Conservation (phyloP, 2,888 invertebrate genomes). For the Gari tellinella region DNA sequence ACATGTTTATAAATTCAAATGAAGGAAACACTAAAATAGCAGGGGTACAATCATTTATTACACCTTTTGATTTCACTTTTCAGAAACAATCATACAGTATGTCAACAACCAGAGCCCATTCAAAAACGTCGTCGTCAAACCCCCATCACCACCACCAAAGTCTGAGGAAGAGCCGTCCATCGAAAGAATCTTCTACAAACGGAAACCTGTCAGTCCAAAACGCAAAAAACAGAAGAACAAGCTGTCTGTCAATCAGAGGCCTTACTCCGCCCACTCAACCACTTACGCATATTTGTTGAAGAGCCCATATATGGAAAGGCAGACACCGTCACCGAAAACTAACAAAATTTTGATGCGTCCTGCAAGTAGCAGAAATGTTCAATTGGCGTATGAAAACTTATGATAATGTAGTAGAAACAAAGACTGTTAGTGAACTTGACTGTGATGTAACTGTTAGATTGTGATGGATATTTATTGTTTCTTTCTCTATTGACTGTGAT, state of each 20-base stretch:
- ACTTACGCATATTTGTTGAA: constrained; percentile 66
- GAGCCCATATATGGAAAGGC: constrained; percentile 76
- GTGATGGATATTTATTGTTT: no score
- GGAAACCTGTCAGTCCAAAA: constrained; percentile 64
- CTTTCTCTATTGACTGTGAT: no score
- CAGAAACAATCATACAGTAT: constrained; percentile 62
- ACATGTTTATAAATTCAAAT: no score
- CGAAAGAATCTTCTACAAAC: constrained; percentile 69
- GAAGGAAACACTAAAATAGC: no score
- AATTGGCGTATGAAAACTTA: constrained; percentile 56
- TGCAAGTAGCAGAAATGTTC: constrained; percentile 61
- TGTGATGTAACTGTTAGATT: no score
- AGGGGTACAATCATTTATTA: no score
- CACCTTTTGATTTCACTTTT: constrained; percentile 10
- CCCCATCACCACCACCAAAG: constrained; percentile 42
- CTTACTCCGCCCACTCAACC: constrained; percentile 77
- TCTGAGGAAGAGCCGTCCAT: constrained; percentile 51
- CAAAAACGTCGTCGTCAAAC: constrained; percentile 52
- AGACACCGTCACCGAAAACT: constrained; percentile 68
- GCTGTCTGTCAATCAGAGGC: constrained; percentile 77
- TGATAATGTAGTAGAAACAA: constrained; percentile 18
- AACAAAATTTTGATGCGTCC: constrained; percentile 67
- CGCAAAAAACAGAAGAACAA: constrained; percentile 60
- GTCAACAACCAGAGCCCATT: constrained; percentile 56
- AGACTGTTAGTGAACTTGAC: background rate